phyloP scores from a whole-genome alignment of 2,888 invertebrate species.

The Epicampocera succincta region DNA sequence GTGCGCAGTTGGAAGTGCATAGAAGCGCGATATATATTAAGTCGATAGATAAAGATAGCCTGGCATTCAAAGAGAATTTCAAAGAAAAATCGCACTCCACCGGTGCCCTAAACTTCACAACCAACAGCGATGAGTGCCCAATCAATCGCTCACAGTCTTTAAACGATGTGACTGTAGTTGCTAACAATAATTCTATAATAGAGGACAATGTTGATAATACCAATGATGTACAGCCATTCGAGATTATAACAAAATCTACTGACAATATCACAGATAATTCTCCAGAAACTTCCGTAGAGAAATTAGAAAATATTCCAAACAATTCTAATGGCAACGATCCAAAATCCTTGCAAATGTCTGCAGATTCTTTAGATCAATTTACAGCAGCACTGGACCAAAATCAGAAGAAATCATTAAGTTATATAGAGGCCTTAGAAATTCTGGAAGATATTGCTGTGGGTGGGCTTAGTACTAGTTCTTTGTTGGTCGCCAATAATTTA shows the following conservation, averaged over 20 bases:
- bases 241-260: too few relatives aligned
- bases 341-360: slow-evolving; percentile 44
- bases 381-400: slow-evolving; percentile 21
- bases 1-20: slow-evolving; percentile 7
- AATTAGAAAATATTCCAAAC: not conserved
- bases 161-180: not conserved
- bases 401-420: not conserved
- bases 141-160: not conserved
- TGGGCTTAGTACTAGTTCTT: not conserved
- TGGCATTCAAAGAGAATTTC: not conserved
- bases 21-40: not conserved
- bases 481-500: slow-evolving; percentile 14
- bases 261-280: not conserved
- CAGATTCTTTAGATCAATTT: slow-evolving; percentile 58
- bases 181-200: too few relatives aligned
- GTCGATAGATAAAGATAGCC: too few relatives aligned
- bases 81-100: not conserved
- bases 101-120: not conserved
- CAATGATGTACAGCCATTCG: too few relatives aligned
- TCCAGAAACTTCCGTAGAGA: not conserved
- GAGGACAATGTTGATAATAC: too few relatives aligned
- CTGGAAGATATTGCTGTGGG: slow-evolving; percentile 35
- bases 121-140: not conserved
- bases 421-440: slow-evolving; percentile 22
- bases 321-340: not conserved